These are phyloP conservation scores for Spilogale gracilis DNA, from an alignment of 2,113 vertebrate genomes.

Conservation along the genomic window DNA sequence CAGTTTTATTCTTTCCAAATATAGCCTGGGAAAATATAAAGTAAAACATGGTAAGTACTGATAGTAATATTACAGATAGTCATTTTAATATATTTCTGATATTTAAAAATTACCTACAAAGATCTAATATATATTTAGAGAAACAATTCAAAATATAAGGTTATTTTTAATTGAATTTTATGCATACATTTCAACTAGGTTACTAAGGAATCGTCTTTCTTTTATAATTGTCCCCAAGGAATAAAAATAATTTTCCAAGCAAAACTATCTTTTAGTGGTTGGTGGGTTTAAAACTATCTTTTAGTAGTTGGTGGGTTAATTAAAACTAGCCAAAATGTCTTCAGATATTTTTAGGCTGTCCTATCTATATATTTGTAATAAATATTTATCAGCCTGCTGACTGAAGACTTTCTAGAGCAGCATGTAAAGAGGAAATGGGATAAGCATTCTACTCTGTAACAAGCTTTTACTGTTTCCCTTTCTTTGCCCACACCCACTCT, in stretches of 20 bases:
- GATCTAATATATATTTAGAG: neutral
- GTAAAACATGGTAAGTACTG: neutral
- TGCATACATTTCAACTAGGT: neutral
- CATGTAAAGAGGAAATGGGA: neutral
- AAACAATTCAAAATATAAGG: slow-evolving; percentile 31
- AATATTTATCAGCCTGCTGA: neutral
- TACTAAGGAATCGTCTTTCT: neutral
- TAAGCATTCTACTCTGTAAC: neutral
- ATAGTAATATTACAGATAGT: neutral
- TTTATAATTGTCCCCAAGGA: neutral
- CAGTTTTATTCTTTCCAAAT: slow-evolving; percentile 10
- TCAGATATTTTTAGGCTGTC: neutral
- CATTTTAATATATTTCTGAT: neutral
- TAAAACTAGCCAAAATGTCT: neutral
- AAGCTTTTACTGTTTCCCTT: neutral
- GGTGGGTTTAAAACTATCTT: neutral
- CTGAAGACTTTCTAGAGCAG: neutral
- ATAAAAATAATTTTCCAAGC: neutral
- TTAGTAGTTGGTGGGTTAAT: neutral
- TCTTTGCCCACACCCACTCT: neutral
- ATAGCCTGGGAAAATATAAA: neutral
- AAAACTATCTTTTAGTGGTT: neutral
- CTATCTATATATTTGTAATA: neutral
- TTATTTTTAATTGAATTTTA: neutral
- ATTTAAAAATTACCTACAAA: slow-evolving; percentile 13